Evolutionary conservation across 2,113 vertebrate genomes (phyloP).

Genomic region (Trogon melanurus): DNA sequence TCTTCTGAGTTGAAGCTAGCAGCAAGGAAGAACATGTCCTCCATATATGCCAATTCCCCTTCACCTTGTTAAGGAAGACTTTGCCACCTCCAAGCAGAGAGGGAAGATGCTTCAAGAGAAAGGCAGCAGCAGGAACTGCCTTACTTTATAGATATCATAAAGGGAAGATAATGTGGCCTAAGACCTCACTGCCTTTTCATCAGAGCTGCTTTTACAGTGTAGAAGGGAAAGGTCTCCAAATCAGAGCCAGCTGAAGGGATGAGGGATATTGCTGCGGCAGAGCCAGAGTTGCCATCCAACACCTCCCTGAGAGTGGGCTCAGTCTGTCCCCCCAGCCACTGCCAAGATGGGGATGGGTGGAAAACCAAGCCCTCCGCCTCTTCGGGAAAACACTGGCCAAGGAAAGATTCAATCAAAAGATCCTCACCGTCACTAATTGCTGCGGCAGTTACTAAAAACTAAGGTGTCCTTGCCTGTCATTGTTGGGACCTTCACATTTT

Average conservation of each 20-base stretch:
- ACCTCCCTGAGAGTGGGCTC: rapidly evolving
- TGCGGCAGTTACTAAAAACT: neutral
- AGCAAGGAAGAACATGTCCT: neutral
- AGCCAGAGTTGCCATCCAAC: neutral
- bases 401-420: neutral
- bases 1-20: neutral
- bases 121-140: neutral
- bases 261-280: rapidly evolving
- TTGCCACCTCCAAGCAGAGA: neutral
- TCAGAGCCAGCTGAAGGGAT: neutral
- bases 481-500: neutral
- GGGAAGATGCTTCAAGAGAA: neutral
- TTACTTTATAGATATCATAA: neutral
- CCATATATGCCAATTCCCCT: neutral
- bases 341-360: rapidly evolving
- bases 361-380: neutral
- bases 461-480: neutral
- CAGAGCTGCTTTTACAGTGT: neutral
- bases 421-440: neutral
- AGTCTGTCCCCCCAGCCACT: neutral
- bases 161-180: neutral
- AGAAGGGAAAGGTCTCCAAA: neutral
- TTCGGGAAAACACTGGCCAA: neutral
- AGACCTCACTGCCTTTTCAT: neutral
- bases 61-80: neutral